Evolutionary conservation across 2,113 vertebrate genomes (phyloP).

Genomic region (Daboia siamensis): DNA sequence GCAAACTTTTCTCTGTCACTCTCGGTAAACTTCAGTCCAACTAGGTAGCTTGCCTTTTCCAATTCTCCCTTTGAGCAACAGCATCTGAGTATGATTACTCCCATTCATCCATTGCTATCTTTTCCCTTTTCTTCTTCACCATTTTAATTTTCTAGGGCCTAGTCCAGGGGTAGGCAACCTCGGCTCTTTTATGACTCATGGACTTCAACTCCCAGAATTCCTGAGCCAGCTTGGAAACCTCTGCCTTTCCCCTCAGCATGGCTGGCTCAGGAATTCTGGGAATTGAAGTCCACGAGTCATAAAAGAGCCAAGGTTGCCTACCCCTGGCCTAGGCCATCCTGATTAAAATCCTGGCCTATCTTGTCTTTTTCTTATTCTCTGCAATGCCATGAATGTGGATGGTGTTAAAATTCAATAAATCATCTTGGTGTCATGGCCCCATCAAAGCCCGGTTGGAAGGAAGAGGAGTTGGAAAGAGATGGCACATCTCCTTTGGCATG

Average conservation of each 20-base stretch:
- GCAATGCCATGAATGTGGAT: not conserved
- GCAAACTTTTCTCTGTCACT: not conserved
- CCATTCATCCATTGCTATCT: not conserved
- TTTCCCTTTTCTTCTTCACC: not conserved
- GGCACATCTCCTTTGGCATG: not conserved
- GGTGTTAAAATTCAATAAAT: not conserved
- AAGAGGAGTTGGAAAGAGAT: not conserved
- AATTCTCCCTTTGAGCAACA: not conserved
- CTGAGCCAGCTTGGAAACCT: too few species aligned
- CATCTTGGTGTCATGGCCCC: not conserved
- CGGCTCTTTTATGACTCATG: too few species aligned
- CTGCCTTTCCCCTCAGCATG: too few species aligned
- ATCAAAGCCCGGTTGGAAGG: not conserved
- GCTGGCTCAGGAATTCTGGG: too few species aligned
- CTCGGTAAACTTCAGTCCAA: not conserved
- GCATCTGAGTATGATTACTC: not conserved
- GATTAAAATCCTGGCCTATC: not conserved
- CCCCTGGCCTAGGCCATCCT: not conserved
- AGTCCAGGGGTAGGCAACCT: too few species aligned
- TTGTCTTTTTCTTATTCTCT: not conserved
- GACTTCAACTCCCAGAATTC: too few species aligned
- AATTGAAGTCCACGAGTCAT: too few species aligned
- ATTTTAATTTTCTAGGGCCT: not conserved
- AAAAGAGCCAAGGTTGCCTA: too few species aligned
- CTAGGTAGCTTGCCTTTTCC: not conserved